Base-by-base conservation (phyloP, 2,888 invertebrate genomes). In the Andricus curvator region DNA sequence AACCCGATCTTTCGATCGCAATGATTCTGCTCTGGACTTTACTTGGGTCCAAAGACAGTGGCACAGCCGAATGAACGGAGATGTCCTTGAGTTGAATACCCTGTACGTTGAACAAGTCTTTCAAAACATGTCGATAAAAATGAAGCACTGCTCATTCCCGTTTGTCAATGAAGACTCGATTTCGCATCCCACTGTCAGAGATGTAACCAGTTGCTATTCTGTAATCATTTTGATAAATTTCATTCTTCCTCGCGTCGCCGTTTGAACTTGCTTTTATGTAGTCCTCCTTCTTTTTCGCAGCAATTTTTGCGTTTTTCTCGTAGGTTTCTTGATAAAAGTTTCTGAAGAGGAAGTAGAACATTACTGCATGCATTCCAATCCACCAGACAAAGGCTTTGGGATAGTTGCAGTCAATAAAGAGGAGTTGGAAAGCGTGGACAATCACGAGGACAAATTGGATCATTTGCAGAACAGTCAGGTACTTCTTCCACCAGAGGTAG, bases 401-500 rank as follows among this genome's bases (percentile, higher is more conserved):
- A 92, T 98, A 98, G 92, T 97, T 95, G 94, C 98, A 99, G 78
- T 97, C 97, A 86, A 96, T 95, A 94, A 98, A 96, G 85, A 98
- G 94, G 80, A 98, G 94, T 92, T 97, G 97, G 95, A 97, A 97
- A 15, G 98, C 97, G 93, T 98, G 98, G 11, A 96, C 88, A 94
- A 98, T 96, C 60, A 98, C 97, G 82, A 96, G 91, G 74, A 98
- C 95, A 90, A 99, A 99, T 93, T 99, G 98, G 33, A 96, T 95
- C 96, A 99, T 98, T 93, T 99, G 98, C 87, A 98, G 93, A 13
- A 96, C 95, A 15, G 98, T 98, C 90, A 99, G 94, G 92, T 98
- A 98, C 90, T 96, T 97, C 94, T 98, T 98, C 98, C 98, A 98
- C 98, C 98, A 98, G 79, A 98, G 94, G 92, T 96, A 98, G 89